phyloP scores from a whole-genome alignment of 2,113 vertebrate genomes.

The Festucalex cinctus region DNA sequence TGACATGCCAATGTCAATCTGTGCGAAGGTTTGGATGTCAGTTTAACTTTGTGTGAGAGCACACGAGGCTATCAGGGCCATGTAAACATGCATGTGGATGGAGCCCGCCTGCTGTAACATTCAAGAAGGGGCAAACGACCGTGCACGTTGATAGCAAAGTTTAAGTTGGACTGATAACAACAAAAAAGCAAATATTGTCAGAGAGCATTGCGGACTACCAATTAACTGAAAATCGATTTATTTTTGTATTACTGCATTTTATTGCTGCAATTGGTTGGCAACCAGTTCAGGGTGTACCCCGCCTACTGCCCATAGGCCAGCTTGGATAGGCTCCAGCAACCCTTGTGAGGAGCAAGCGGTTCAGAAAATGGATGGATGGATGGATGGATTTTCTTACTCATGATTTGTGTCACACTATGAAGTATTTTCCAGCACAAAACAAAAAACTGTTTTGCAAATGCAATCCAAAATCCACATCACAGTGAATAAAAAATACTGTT shows the following conservation, averaged over 20 bases:
- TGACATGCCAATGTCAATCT: background rate
- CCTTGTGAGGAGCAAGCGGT: no score
- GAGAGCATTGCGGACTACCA: background rate
- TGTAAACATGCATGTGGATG: background rate
- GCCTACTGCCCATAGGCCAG: no score
- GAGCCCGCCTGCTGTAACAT: background rate
- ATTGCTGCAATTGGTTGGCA: no score
- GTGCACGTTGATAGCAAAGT: constrained; percentile 13
- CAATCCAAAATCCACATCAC: background rate
- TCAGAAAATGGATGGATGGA: no score
- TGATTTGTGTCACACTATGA: background rate
- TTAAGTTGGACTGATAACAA: constrained; percentile 6
- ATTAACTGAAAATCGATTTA: background rate
- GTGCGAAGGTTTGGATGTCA: background rate
- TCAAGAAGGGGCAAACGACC: background rate
- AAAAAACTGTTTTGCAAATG: background rate
- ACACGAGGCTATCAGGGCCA: background rate
- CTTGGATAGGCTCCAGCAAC: no score
- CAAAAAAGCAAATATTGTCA: constrained; percentile 7
- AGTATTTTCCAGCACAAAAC: background rate
- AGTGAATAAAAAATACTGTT: background rate
- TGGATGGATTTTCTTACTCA: background rate
- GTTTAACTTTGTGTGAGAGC: background rate
- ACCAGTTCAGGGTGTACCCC: no score
- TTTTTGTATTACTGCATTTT: no score